Evolutionary conservation across 2,113 vertebrate genomes (phyloP).

Genomic region (Redunca redunca): DNA sequence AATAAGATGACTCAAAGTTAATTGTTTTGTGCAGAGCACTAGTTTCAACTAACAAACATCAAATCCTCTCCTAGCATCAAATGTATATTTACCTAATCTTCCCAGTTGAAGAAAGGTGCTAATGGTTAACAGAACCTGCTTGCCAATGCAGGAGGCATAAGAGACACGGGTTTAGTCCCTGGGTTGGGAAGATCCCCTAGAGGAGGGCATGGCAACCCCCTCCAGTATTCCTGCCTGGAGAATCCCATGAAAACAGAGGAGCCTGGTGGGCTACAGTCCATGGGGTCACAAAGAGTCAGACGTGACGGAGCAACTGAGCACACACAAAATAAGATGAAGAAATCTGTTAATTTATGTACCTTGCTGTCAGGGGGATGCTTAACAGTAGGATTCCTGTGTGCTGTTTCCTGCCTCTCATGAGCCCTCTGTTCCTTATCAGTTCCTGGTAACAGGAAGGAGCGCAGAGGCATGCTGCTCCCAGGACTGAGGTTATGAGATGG

Average conservation of each 20-base stretch:
- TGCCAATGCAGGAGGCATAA: neutral
- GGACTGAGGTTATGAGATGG: neutral
- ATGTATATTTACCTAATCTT: neutral
- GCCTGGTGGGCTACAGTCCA: neutral
- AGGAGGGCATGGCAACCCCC: neutral
- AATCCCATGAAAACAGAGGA: neutral
- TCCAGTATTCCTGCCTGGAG: neutral
- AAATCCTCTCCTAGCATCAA: neutral
- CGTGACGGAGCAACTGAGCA: neutral
- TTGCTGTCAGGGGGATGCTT: neutral
- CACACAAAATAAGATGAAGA: neutral
- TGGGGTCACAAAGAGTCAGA: neutral
- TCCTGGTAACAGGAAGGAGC: fast-evolving
- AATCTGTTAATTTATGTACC: neutral
- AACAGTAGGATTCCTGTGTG: neutral
- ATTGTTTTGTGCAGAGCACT: neutral
- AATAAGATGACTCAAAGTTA: neutral
- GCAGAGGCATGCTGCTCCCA: fast-evolving
- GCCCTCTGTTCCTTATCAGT: neutral
- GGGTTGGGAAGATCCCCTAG: neutral
- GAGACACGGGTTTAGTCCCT: neutral
- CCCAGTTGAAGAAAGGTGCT: neutral
- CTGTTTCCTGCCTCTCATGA: neutral
- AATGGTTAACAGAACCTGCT: neutral
- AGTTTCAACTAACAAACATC: neutral